phyloP scores from a whole-genome alignment of 2,113 vertebrate genomes.

The Butorides virescens region DNA sequence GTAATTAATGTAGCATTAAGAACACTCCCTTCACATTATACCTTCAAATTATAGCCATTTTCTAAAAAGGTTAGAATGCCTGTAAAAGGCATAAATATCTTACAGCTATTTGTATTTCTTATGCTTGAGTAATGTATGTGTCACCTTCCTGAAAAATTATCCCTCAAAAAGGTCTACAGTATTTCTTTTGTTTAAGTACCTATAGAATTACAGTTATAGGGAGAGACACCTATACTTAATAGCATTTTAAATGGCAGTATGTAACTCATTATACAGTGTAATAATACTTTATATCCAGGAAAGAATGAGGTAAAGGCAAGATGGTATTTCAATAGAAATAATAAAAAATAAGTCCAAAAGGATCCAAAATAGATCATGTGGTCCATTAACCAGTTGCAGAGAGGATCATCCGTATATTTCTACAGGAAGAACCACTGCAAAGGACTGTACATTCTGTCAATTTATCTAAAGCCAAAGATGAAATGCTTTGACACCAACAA shows the following conservation, averaged over 20 bases:
- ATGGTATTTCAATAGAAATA: neutral
- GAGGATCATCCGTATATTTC: neutral
- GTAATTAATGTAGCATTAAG: constrained; percentile 71
- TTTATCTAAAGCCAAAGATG: neutral
- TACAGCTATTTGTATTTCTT: constrained; percentile 54
- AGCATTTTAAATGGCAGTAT: neutral
- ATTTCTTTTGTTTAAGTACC: constrained; percentile 39
- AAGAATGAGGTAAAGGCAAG: neutral
- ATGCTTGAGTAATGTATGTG: constrained; percentile 4
- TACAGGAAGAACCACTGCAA: neutral
- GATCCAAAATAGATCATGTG: neutral
- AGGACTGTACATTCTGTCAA: neutral
- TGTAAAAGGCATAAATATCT: constrained; percentile 44
- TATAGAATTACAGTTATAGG: neutral
- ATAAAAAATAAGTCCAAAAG: neutral
- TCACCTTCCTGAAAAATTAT: constrained; percentile 40
- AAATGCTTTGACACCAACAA: neutral
- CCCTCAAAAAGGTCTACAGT: neutral
- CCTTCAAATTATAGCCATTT: constrained; percentile 65
- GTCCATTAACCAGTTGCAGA: neutral
- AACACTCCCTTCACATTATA: constrained; percentile 57
- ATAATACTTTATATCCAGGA: neutral
- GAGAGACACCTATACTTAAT: neutral
- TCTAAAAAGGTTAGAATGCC: constrained; percentile 66
- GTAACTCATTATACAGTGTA: neutral